Evolutionary conservation across 2,113 vertebrate species (phyloP).

Genomic region (Prietella phreatophila): DNA sequence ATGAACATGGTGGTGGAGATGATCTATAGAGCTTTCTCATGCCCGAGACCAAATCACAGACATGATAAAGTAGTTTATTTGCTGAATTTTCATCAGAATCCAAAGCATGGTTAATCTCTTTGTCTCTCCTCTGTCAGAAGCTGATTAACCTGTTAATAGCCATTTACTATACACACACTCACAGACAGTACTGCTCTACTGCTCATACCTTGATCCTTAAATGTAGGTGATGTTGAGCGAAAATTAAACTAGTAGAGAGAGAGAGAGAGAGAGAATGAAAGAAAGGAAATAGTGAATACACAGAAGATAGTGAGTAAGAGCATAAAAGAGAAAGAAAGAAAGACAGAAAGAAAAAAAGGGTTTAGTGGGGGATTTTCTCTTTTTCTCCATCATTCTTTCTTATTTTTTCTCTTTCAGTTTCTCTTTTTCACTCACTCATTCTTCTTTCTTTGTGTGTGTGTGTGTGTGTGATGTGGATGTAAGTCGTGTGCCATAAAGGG

Average conservation of each 20-base stretch:
- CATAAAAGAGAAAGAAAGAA: background rate
- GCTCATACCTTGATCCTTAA: background rate
- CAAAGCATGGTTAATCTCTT: background rate
- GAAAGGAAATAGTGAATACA: background rate
- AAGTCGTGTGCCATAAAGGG: slow-evolving; percentile 60
- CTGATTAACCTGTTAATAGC: background rate
- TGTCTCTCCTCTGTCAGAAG: background rate
- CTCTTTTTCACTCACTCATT: background rate
- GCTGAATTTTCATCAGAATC: background rate
- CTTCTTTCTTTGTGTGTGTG: background rate
- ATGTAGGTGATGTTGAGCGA: background rate
- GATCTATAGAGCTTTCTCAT: background rate
- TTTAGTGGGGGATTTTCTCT: background rate
- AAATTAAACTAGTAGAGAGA: slow-evolving; percentile 13
- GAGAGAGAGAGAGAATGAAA: slow-evolving; percentile 33
- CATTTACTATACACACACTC: background rate
- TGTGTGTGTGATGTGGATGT: slow-evolving; percentile 55
- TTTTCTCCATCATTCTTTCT: background rate
- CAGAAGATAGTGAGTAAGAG: background rate
- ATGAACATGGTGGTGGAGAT: background rate
- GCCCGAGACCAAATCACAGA: background rate
- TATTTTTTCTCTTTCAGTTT: background rate
- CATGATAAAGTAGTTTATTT: background rate
- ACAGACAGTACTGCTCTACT: background rate
- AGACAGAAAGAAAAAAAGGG: background rate